Conservation (phyloP, 2,888 invertebrate genomes). For the Torymus auratus region DNA sequence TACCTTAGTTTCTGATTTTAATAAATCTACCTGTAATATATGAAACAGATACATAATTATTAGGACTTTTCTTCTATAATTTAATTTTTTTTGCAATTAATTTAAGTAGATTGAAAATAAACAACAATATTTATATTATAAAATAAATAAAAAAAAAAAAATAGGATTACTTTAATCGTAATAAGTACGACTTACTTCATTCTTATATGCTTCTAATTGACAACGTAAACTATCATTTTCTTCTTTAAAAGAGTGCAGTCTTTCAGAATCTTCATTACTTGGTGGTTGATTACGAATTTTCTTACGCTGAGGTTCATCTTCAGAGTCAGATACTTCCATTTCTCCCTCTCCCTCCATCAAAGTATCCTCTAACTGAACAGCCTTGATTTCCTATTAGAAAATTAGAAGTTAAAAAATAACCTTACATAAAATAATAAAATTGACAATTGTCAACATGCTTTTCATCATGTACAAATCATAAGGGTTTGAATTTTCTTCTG, state of each 20-base stretch:
- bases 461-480: slow-evolving; percentile 55
- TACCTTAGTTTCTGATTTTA: slow-evolving; percentile 87
- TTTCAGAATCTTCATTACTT: slow-evolving; percentile 68
- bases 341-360: slow-evolving; percentile 86
- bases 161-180: no score
- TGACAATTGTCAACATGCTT: slow-evolving; percentile 60
- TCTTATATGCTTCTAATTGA: slow-evolving; percentile 95
- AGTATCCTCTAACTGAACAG: slow-evolving; percentile 82
- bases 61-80: not conserved
- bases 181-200: slow-evolving; percentile 79
- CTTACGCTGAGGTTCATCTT: slow-evolving; percentile 78
- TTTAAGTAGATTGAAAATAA: not conserved
- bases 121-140: not conserved
- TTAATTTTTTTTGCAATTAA: slow-evolving; percentile 13
- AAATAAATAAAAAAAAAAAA: no score
- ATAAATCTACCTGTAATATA: slow-evolving; percentile 82
- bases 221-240: slow-evolving; percentile 94
- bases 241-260: slow-evolving; percentile 79
- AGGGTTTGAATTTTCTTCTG: slow-evolving; percentile 49
- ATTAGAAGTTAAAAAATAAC: slow-evolving; percentile 42
- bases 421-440: slow-evolving; percentile 21
- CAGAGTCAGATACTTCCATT: slow-evolving; percentile 91
- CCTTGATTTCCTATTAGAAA: slow-evolving; percentile 82
- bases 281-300: slow-evolving; percentile 68
- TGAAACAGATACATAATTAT: slow-evolving; percentile 4